Evolutionary conservation across 1,140 invertebrate species (phyloP).

Genomic region (Pseudomyrmex cubaensis): DNA sequence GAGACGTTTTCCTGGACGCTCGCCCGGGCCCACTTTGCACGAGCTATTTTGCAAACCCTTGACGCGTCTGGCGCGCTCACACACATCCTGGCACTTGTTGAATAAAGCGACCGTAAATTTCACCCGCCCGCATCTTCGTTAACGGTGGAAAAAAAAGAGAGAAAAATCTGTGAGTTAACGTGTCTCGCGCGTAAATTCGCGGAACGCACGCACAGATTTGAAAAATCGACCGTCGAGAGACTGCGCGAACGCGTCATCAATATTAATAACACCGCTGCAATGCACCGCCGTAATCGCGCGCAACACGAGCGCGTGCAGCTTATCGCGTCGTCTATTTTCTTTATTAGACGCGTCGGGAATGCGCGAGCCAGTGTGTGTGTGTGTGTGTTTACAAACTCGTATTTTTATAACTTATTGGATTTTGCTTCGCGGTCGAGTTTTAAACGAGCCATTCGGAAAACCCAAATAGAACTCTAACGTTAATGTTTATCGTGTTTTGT

Average conservation of each 20-base stretch:
- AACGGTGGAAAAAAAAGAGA: neutral
- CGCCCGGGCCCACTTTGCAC: neutral
- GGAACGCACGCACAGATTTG: conserved; percentile 13
- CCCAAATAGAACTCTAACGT: too few species aligned
- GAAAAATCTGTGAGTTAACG: neutral
- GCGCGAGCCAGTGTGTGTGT: neutral
- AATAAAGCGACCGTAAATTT: conserved; percentile 42
- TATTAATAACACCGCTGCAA: conserved; percentile 47
- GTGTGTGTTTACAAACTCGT: too few species aligned
- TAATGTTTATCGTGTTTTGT: too few species aligned
- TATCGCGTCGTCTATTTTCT: conserved; percentile 28
- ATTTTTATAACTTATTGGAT: too few species aligned
- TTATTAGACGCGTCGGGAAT: neutral
- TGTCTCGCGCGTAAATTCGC: neutral
- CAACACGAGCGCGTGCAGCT: neutral
- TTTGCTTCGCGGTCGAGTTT: too few species aligned
- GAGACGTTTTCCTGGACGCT: neutral
- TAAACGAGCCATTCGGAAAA: too few species aligned
- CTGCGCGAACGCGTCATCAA: conserved; percentile 31
- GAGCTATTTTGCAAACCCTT: conserved; percentile 34
- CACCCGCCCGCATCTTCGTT: neutral
- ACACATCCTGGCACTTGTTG: conserved; percentile 51
- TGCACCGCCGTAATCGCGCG: conserved; percentile 21
- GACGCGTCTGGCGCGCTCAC: conserved; percentile 12
- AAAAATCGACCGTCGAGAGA: neutral